These are phyloP conservation scores for Drosophila nigrodunni DNA, from an alignment of 1,140 invertebrate genomes.

Conservation along the genomic window DNA sequence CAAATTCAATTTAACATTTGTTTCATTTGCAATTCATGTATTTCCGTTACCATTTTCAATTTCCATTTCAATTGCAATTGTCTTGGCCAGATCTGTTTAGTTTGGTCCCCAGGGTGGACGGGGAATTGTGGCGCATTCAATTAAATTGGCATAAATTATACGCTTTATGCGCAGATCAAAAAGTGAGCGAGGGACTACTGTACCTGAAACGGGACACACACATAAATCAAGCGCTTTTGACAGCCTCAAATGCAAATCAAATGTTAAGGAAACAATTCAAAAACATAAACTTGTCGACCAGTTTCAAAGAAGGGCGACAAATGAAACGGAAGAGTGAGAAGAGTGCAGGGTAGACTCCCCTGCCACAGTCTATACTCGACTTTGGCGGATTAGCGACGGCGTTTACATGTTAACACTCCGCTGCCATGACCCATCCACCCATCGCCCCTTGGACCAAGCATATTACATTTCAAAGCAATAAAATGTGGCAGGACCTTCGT, in stretches of 20 bases:
- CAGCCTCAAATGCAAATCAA: conserved; percentile 75
- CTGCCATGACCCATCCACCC: not conserved
- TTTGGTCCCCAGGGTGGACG: conserved; percentile 16
- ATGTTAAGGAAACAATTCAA: conserved; percentile 43
- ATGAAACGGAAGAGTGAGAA: too few relatives aligned
- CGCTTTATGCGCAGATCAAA: conserved; percentile 56
- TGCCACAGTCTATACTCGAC: not conserved
- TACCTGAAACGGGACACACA: conserved; percentile 15
- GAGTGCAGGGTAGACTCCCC: too few relatives aligned
- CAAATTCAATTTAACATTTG: conserved; percentile 76
- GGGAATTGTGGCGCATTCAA: conserved; percentile 52
- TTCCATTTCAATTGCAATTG: conserved; percentile 56
- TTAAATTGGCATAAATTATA: conserved; percentile 79
- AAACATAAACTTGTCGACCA: conserved; percentile 52
- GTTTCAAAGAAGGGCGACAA: not conserved
- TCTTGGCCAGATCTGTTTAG: conserved; percentile 58
- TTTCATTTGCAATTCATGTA: conserved; percentile 82
- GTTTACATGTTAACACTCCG: conserved; percentile 49
- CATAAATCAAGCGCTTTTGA: conserved; percentile 72
- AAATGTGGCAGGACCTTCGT: conserved; percentile 22
- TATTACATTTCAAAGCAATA: conserved; percentile 55
- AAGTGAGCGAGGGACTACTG: conserved; percentile 1
- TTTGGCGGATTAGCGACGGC: conserved; percentile 43
- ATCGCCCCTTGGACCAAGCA: conserved; percentile 20
- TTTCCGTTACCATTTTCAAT: conserved; percentile 23